phyloP scores from a whole-genome alignment of 2,888 invertebrate genomes.

The Cremastinae sp. region DNA sequence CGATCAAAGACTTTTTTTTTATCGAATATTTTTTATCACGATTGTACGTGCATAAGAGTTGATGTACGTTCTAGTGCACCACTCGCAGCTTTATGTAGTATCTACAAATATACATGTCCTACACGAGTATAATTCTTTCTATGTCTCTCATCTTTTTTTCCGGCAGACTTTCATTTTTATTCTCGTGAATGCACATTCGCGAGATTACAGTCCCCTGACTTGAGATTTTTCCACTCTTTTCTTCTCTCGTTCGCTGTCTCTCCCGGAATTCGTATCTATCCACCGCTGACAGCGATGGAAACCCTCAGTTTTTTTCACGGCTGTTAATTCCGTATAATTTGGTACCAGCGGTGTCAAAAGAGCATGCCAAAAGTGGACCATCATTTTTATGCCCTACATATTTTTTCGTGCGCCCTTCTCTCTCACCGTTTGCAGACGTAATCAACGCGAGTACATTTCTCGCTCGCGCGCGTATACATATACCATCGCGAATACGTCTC shows the following conservation, averaged over 20 bases:
- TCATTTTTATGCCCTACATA: neutral
- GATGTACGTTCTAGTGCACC: conserved; percentile 7
- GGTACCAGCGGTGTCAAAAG: neutral
- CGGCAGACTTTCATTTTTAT: neutral
- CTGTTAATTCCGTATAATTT: conserved; percentile 22
- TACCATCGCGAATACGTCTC: neutral
- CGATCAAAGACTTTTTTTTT: no score
- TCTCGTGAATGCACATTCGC: neutral
- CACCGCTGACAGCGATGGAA: neutral
- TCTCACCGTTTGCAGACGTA: no score
- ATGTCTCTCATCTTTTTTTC: neutral
- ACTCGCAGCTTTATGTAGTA: conserved; percentile 12
- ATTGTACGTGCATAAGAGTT: no score
- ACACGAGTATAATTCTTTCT: neutral
- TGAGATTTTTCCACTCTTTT: neutral
- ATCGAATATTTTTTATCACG: no score
- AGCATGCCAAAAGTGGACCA: conserved; percentile 9
- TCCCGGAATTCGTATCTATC: neutral
- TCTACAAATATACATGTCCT: neutral
- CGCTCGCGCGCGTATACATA: neutral
- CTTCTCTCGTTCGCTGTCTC: neutral
- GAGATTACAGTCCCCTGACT: neutral
- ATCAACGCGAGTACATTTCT: neutral
- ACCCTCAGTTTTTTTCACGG: neutral
- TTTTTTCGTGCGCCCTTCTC: no score